Evolutionary conservation across 35 echinoderm and acorn worm species (phyloP).

Genomic region (Chiridota heheva): DNA sequence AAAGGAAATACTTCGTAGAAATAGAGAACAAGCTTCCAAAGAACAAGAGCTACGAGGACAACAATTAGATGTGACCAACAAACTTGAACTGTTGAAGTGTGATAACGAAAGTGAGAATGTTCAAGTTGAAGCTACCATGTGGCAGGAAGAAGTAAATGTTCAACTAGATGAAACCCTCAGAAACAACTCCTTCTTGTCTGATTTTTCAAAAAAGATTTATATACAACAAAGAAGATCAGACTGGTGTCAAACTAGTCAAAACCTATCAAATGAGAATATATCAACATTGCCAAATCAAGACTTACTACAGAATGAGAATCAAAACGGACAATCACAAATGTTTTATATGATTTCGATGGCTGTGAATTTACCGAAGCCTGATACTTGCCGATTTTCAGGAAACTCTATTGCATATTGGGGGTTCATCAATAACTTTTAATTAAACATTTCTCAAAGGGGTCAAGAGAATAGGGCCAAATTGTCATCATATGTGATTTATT

Average conservation of each 20-base stretch:
- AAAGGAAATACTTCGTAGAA: constrained; percentile 21
- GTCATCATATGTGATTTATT: constrained; percentile 61
- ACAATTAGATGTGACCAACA: constrained; percentile 41
- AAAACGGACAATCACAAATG: neutral
- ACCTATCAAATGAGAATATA: neutral
- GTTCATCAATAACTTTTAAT: constrained; percentile 44
- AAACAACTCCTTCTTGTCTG: neutral
- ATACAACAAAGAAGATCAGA: neutral
- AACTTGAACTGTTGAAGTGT: constrained; percentile 37
- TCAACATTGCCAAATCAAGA: neutral
- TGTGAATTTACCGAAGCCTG: constrained; percentile 34
- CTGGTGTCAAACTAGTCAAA: constrained; percentile 25
- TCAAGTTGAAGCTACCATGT: constrained; percentile 62
- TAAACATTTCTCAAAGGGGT: constrained; percentile 29
- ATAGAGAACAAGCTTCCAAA: constrained; percentile 35
- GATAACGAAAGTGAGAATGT: constrained; percentile 61
- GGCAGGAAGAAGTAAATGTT: constrained; percentile 45
- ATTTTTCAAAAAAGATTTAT: neutral
- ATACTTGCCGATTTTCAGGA: constrained; percentile 22
- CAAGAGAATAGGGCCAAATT: constrained; percentile 37
- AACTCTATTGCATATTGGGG: constrained; percentile 45
- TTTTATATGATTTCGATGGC: neutral
- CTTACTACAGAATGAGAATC: neutral
- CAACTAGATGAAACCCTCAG: neutral
- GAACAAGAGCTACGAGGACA: constrained; percentile 48